phyloP scores from a whole-genome alignment of 2,888 invertebrate genomes.

The Coenonympha glycerion region DNA sequence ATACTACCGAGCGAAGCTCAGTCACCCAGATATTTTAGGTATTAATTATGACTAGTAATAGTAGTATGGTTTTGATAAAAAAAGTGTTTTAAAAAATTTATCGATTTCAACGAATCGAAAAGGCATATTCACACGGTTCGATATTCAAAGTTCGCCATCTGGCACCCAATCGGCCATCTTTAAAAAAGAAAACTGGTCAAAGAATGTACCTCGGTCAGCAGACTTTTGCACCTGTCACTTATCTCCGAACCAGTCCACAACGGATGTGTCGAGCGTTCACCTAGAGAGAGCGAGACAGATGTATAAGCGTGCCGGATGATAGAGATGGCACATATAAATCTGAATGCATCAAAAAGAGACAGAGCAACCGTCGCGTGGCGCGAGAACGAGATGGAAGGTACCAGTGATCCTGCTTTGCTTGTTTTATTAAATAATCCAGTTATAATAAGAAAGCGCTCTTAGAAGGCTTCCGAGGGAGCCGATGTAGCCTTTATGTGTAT shows the following conservation, averaged over 20 bases:
- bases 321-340: constrained; percentile 21
- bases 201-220: constrained; percentile 48
- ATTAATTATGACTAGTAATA: too few species aligned
- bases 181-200: constrained; percentile 43
- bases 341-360: constrained; percentile 26
- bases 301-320: constrained; percentile 40
- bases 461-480: constrained; percentile 27
- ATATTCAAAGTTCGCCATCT: constrained; percentile 19
- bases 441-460: constrained; percentile 44
- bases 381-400: constrained; percentile 35
- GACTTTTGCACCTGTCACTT: constrained; percentile 63
- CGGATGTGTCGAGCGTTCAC: constrained; percentile 64
- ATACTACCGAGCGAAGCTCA: too few species aligned
- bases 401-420: constrained; percentile 39
- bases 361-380: constrained; percentile 55
- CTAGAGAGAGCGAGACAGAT: constrained; percentile 40
- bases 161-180: constrained; percentile 23
- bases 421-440: constrained; percentile 54
- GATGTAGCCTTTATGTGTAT: constrained; percentile 14
- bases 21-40: too few species aligned
- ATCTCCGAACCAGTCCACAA: constrained; percentile 47
- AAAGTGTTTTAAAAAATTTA: too few species aligned
- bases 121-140: constrained; percentile 11
- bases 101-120: constrained; percentile 12
- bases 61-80: too few species aligned